These are phyloP conservation scores for Poeciliopsis turrubarensis DNA, from an alignment of 2,113 vertebrate species.

Conservation along the genomic window DNA sequence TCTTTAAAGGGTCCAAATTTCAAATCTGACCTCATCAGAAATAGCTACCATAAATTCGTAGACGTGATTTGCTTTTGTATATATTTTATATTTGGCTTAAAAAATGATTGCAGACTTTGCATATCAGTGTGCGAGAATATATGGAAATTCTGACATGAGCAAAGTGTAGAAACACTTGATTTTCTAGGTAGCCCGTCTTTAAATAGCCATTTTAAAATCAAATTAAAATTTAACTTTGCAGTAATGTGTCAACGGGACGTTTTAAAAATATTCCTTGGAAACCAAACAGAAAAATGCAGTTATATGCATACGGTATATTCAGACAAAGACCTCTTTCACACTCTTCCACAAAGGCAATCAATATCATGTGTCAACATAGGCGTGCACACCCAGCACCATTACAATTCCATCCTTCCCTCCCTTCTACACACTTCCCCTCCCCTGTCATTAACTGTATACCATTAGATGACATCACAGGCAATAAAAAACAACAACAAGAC, in stretches of 20 bases:
- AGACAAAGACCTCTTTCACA: conserved; percentile 8
- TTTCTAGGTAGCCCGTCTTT: no score
- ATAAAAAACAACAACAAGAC: conserved; percentile 79
- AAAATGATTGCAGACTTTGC: background rate
- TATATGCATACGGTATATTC: conserved; percentile 18
- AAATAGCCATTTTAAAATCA: background rate
- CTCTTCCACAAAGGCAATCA: conserved; percentile 52
- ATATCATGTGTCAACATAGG: conserved; percentile 54
- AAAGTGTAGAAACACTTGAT: background rate
- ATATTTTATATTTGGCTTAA: background rate
- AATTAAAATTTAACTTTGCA: background rate
- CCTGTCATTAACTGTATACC: conserved; percentile 72
- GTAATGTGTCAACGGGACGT: background rate
- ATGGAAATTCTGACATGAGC: background rate
- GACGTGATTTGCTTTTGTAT: no score
- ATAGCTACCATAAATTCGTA: no score
- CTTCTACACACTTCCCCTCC: conserved; percentile 62
- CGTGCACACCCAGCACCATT: conserved; percentile 56
- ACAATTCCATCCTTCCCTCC: conserved; percentile 61
- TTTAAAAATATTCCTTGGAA: conserved; percentile 19
- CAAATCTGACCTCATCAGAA: no score
- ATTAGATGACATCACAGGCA: conserved; percentile 82
- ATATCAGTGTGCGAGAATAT: background rate
- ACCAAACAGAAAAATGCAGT: conserved; percentile 10
- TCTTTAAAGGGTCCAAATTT: no score